Evolutionary conservation across 2,797 vertebrate genomes (phyloP), one percentile per base, ranked within the genome.

Genomic region (Acridotheres tristis): DNA sequence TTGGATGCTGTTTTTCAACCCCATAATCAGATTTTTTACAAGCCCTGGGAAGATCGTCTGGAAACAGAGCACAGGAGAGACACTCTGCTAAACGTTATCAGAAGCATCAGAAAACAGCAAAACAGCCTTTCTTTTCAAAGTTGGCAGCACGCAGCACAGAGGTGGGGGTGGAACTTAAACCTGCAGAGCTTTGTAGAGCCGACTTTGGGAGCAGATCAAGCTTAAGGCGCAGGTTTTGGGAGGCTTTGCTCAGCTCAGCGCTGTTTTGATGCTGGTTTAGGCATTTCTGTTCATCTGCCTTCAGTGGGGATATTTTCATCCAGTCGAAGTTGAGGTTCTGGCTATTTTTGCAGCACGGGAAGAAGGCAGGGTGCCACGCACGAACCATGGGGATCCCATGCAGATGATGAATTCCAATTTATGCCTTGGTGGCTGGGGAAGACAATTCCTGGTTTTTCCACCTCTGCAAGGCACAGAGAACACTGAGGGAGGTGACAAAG

Each of bases 221-320:
- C 27, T 53, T 2, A 36, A 81, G 80, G 14, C 0, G 0, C 16
- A 15, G 50, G 27, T 22, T 66, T 85, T 16, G 18, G 42, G 26
- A 78, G 54, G 54, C 17, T 88, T 23, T n/a, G 74, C 65, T 80
- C 51, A 10, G 75, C 51, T 54, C 7, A 0, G 36, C 1, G 48
- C 23, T 45, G 30, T 36, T 85, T 42, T 38, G 42, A 34, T 34
- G 54, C 65, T 2, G 2, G 13, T 25, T 71, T 82, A 2, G 3
- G 1, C 22, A 3, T 40, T 72, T 68, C 20, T 40, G 22, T 22
- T 51, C 5, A 8, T 38, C 69, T 81, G 40, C 90, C 61, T 47
- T 47, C 2, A 1, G 42, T 0, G 1, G 80, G n/a, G 61, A 4
- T 32, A 2, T 62, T 75, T 58, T 22, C n/a, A 48, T 16, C 48